phyloP scores from a whole-genome alignment of 2,113 vertebrate genomes.

The Grallaria varia region DNA sequence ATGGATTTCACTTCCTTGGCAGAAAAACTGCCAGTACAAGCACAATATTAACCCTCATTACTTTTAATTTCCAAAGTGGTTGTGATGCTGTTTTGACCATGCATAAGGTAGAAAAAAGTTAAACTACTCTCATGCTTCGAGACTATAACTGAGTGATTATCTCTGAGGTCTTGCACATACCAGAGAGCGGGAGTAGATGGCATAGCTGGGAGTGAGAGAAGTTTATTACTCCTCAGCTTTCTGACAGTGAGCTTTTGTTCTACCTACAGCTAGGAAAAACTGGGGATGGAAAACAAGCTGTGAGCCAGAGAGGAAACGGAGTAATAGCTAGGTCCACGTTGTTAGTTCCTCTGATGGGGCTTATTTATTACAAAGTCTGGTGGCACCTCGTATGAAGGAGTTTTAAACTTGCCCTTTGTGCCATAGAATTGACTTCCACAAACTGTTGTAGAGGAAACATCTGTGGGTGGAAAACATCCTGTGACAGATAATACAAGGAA shows the following conservation, averaged over 20 bases:
- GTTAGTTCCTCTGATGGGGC: neutral
- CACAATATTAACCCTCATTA: neutral
- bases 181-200: neutral
- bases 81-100: neutral
- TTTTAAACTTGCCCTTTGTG: neutral
- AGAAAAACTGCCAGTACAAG: neutral
- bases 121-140: neutral
- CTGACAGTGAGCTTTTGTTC: neutral
- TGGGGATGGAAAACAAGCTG: neutral
- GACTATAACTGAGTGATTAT: neutral
- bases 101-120: neutral
- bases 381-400: neutral
- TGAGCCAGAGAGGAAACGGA: constrained; percentile 7
- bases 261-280: neutral
- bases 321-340: neutral
- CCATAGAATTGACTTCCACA: neutral
- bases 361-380: neutral
- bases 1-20: neutral
- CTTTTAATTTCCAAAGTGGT: neutral
- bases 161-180: neutral
- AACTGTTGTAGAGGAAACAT: constrained; percentile 35
- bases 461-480: constrained; percentile 38
- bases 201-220: neutral
- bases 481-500: constrained; percentile 21
- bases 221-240: neutral